Conservation (phyloP, 2,797 vertebrate species). For the Molossus alvarezi region DNA sequence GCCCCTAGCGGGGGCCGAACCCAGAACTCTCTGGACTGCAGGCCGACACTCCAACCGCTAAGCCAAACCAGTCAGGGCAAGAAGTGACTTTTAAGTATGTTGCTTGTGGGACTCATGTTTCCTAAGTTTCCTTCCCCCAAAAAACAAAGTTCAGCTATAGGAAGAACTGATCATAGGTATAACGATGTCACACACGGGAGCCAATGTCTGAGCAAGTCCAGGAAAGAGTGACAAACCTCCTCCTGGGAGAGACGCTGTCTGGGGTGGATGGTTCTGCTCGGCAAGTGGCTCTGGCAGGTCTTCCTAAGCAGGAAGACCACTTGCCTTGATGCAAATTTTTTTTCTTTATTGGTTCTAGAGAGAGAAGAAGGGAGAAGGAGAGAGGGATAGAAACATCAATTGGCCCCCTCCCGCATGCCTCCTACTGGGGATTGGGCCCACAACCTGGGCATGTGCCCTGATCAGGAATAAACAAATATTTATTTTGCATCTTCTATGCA, state of each 20-base stretch:
- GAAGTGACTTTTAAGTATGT: neutral
- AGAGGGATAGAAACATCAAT: too few relatives aligned
- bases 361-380: too few relatives aligned
- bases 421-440: too few relatives aligned
- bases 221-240: neutral
- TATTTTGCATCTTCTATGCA: constrained; percentile 70
- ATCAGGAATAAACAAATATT: constrained; percentile 61
- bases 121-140: neutral
- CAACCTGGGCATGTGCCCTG: too few relatives aligned
- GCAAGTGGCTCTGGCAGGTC: neutral
- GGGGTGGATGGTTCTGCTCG: neutral
- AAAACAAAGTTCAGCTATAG: neutral
- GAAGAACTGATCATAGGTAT: neutral
- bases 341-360: too few relatives aligned
- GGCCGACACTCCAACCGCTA: too few relatives aligned
- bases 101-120: neutral
- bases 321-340: neutral
- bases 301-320: neutral
- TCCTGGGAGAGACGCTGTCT: neutral
- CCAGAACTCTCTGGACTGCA: too few relatives aligned
- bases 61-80: neutral
- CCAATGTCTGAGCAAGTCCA: neutral
- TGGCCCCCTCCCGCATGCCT: too few relatives aligned
- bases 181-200: neutral
- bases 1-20: too few relatives aligned